Base-by-base conservation (phyloP, 2,113 vertebrate genomes). In the Apistogramma diplotaenia region DNA sequence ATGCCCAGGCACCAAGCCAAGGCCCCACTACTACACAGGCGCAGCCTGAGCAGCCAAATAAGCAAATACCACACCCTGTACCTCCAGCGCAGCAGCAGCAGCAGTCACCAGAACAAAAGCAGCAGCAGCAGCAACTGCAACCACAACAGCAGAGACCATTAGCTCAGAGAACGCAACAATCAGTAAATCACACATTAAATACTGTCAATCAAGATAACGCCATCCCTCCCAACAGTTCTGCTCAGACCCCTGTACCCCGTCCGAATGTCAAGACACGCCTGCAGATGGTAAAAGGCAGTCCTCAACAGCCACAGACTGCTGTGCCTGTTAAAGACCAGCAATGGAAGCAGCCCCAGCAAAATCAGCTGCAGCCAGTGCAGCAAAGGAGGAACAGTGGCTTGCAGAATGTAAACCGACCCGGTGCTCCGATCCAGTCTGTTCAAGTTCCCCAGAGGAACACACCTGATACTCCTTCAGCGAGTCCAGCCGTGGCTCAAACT, bases 241-340 rank as follows among this genome's bases (percentile, higher is more conserved):
- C 89, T n/a, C 91, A 86, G 35, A 80, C 59, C 19, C 71, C 75
- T 2, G 12, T 19, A 0, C 88, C 76, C 19, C 90, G 79, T 56
- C 91, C 91, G 9, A 93, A 93, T 43, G 90, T 94, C 5, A 95
- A 94, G 83, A 40, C 91, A 35, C 93, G 93, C 3, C 89, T 94
- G 72, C 94, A 94, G 76, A 90, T 91, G 89, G 71, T 79, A 25
- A 92, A 84, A 81, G 83, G 88, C 35, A 53, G 33, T 60, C 13
- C 27, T 55, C 87, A 74, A 74, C 90, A 56, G 57, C 89, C 62
- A 40, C 91, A 89, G 60, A 77, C 21, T n/a, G 43, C 84, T 1
- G 53, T 67, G 13, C 78, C 89, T 6, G 74, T 58, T 74, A 83
- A 85, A 43, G 60, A 53, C 13, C 92, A 88, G 71, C 93, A 89